Conservation (phyloP, 2,113 vertebrate species). For the Spea multiplicata region DNA sequence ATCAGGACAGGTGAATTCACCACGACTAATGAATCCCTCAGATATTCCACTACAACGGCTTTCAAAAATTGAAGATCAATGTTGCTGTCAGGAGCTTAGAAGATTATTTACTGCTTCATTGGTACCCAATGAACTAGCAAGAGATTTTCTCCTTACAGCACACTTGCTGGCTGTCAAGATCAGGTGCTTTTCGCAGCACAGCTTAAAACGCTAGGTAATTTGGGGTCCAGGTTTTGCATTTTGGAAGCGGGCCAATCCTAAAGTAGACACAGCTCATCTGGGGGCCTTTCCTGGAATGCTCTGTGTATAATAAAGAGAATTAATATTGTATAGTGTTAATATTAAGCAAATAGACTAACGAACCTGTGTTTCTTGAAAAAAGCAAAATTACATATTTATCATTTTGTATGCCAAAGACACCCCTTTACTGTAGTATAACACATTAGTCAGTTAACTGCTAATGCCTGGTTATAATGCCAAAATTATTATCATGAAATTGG, state of each 20-base stretch:
- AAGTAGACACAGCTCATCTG: neutral
- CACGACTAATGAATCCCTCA: constrained; percentile 54
- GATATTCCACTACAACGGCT: constrained; percentile 14
- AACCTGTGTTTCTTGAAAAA: constrained; percentile 19
- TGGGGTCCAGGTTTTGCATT: neutral
- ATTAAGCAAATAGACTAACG: neutral
- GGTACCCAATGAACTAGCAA: constrained; percentile 53
- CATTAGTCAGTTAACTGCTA: constrained; percentile 34
- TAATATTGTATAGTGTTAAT: neutral
- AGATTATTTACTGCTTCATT: constrained; percentile 55
- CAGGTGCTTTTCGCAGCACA: neutral
- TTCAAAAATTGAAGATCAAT: constrained; percentile 48
- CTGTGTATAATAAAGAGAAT: neutral
- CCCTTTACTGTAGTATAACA: constrained; percentile 45
- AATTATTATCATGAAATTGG: constrained; percentile 47
- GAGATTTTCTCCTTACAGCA: constrained; percentile 51
- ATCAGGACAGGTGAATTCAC: constrained; percentile 45
- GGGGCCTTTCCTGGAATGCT: neutral
- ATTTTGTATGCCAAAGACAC: constrained; percentile 10
- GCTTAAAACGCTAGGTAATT: neutral
- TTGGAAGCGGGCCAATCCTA: neutral
- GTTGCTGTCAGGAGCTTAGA: constrained; percentile 51
- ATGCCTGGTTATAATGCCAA: constrained; percentile 44
- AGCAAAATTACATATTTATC: constrained; percentile 32
- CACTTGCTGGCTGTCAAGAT: neutral